phyloP scores from a whole-genome alignment of 2,797 vertebrate genomes.

The Paramormyrops hopkinsi region DNA sequence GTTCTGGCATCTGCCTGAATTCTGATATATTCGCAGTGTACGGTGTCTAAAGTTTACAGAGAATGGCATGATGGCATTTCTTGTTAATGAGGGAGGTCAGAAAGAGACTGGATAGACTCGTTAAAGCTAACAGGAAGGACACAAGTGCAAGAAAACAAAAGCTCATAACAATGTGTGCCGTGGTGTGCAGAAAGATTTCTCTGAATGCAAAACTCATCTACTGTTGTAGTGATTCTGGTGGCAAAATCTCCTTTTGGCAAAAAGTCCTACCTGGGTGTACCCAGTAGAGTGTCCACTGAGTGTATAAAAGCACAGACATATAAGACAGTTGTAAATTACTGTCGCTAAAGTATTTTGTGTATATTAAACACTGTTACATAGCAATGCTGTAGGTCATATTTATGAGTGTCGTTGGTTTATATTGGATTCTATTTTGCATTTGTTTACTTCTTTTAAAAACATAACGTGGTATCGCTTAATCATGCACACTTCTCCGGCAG shows the following conservation, averaged over 20 bases:
- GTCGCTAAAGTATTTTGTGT: background rate
- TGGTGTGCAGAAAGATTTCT: background rate
- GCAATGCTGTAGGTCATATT: background rate
- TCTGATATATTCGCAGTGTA: background rate
- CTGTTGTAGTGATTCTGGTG: background rate
- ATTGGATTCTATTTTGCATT: background rate
- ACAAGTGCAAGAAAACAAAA: background rate
- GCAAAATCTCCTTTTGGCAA: background rate
- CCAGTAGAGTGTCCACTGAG: background rate
- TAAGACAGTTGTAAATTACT: background rate
- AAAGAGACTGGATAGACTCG: background rate
- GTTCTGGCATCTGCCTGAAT: background rate
- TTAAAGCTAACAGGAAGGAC: background rate
- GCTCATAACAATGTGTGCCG: background rate
- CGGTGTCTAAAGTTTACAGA: background rate
- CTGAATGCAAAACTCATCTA: background rate
- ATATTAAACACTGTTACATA: background rate
- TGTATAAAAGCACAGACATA: background rate
- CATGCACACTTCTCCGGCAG: background rate
- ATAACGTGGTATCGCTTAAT: background rate
- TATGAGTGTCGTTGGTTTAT: background rate
- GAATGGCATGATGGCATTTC: background rate
- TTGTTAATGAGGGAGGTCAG: background rate
- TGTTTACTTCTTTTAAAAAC: background rate
- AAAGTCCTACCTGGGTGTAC: background rate